A percentile compares a stretch with the other conserved stretches of the same genome.
Conservation (phyloP, 1,140 invertebrate genomes). For the Papilio helenus region DNA sequence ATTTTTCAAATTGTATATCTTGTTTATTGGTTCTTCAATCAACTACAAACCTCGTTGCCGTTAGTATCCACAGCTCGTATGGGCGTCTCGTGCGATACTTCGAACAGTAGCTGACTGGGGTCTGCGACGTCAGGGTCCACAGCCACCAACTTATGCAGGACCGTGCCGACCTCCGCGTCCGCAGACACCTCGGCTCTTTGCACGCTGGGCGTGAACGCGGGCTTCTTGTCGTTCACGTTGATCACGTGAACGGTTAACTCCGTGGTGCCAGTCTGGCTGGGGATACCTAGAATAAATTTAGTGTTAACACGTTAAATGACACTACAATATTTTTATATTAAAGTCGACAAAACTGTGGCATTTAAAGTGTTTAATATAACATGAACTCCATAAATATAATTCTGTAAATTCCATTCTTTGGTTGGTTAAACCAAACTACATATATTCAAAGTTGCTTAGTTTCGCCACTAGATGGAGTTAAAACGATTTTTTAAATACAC, state of each 20-base stretch:
- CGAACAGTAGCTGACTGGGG: slow-evolving; percentile 88
- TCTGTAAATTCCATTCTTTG: too few relatives aligned
- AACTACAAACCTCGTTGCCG: slow-evolving; percentile 87
- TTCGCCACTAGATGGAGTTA: neutral
- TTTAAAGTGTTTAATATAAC: neutral
- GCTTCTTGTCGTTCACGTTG: slow-evolving; percentile 95
- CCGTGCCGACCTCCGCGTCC: slow-evolving; percentile 88
- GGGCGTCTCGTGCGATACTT: slow-evolving; percentile 86
- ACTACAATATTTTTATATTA: neutral
- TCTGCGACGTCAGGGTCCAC: slow-evolving; percentile 91
- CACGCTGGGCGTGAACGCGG: slow-evolving; percentile 91
- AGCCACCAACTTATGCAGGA: slow-evolving; percentile 89
- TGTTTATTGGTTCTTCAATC: too few relatives aligned
- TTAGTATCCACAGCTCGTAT: slow-evolving; percentile 91
- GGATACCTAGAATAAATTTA: slow-evolving; percentile 83
- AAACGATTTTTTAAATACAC: neutral
- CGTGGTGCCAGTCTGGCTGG: slow-evolving; percentile 91
- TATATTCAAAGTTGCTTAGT: neutral
- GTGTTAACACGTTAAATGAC: neutral
- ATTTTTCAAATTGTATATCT: too few relatives aligned
- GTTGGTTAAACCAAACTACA: too few relatives aligned
- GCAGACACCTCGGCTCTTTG: slow-evolving; percentile 92
- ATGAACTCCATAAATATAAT: neutral
- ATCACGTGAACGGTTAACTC: slow-evolving; percentile 90
- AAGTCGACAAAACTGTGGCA: neutral